Evolutionary conservation across 2,888 invertebrate species (phyloP).

Genomic region (Mystacides longicornis): DNA sequence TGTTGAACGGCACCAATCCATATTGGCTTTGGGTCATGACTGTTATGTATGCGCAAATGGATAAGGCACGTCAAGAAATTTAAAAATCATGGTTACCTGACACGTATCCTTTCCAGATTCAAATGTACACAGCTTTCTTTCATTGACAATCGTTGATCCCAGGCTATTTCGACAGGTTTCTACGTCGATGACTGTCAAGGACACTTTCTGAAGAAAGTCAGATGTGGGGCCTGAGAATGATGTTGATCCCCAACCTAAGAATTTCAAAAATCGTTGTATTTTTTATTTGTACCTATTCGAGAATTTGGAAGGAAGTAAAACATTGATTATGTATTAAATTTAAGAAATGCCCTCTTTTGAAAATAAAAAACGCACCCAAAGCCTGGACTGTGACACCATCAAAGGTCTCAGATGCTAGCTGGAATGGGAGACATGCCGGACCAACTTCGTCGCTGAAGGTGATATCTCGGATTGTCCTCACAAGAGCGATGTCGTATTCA

Average conservation of each 20-base stretch:
- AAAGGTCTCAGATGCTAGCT: slow-evolving; percentile 33
- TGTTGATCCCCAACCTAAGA: slow-evolving; percentile 54
- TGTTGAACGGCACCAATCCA: too few species aligned
- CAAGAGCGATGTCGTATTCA: slow-evolving; percentile 50
- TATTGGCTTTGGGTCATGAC: too few species aligned
- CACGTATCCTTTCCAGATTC: slow-evolving; percentile 49
- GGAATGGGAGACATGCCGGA: slow-evolving; percentile 59
- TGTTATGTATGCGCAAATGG: too few species aligned
- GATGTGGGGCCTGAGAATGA: slow-evolving; percentile 47
- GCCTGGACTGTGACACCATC: slow-evolving; percentile 36
- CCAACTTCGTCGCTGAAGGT: slow-evolving; percentile 47
- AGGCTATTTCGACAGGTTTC: slow-evolving; percentile 35
- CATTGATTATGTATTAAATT: not conserved
- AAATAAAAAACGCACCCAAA: slow-evolving; percentile 35
- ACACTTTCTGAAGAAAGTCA: slow-evolving; percentile 43
- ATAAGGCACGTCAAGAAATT: too few species aligned
- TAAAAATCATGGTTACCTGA: slow-evolving; percentile 41
- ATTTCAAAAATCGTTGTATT: not conserved
- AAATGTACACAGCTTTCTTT: slow-evolving; percentile 44
- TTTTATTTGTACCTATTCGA: not conserved
- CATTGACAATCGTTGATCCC: slow-evolving; percentile 30
- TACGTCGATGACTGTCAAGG: slow-evolving; percentile 44
- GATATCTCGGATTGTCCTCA: slow-evolving; percentile 37
- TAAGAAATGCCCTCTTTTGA: not conserved
- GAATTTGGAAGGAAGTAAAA: not conserved